These are phyloP conservation scores for Calliscelio sp. DNA, from an alignment of 2,888 invertebrate genomes.

Conservation along the genomic window DNA sequence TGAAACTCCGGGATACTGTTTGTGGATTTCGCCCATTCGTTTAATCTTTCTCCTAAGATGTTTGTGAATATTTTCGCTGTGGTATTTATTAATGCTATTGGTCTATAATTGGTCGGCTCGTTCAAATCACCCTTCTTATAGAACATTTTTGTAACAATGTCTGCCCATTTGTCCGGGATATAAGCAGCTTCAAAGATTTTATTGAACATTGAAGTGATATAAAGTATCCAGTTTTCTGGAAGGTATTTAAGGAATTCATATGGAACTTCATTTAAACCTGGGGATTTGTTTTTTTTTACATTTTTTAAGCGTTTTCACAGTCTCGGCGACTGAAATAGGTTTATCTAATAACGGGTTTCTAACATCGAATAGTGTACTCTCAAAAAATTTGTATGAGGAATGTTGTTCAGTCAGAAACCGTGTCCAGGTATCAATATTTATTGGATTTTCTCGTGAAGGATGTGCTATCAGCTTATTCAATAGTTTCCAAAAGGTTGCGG, in stretches of 20 bases:
- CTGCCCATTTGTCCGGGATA: neutral
- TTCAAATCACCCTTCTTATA: neutral
- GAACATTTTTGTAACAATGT: neutral
- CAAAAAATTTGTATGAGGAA: too few species aligned
- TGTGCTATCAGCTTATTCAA: too few species aligned
- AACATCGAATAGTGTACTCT: too few species aligned
- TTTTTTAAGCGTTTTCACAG: too few species aligned
- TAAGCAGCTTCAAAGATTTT: neutral
- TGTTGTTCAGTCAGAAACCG: too few species aligned
- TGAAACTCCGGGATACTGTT: conserved; percentile 7
- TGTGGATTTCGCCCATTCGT: neutral
- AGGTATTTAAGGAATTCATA: neutral
- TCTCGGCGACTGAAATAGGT: too few species aligned
- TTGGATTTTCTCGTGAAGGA: too few species aligned
- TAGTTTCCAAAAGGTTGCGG: too few species aligned
- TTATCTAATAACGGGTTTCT: too few species aligned
- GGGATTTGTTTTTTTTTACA: too few species aligned
- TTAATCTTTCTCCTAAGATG: neutral
- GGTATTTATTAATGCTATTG: neutral
- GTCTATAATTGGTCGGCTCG: neutral
- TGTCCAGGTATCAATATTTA: too few species aligned
- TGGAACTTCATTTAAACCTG: too few species aligned
- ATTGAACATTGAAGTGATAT: neutral
- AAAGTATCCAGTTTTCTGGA: neutral
- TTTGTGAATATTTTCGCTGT: neutral